Percentiles rank a stretch among this genome's conserved stretches.
These are phyloP conservation scores for Lacanobia oleracea DNA, from an alignment of 2,888 invertebrate genomes.

Conservation along the genomic window DNA sequence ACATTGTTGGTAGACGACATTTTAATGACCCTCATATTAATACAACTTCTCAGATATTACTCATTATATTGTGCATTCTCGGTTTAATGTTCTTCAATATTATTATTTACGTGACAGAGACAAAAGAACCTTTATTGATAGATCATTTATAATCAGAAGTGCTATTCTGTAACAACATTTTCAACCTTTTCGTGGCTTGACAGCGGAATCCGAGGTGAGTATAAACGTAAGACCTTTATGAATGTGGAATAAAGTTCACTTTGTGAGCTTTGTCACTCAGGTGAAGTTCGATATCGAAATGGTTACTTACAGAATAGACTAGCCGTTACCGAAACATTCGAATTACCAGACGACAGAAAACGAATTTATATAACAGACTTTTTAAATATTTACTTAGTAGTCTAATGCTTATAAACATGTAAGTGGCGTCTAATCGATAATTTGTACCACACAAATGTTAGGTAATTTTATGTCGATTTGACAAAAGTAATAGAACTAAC, in stretches of 20 bases:
- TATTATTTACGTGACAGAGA: constrained; percentile 35
- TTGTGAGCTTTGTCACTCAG: too few species aligned
- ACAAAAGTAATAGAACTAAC: background rate
- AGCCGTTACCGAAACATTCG: background rate
- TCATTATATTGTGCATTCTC: constrained; percentile 15
- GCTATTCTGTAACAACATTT: too few species aligned
- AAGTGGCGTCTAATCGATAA: background rate
- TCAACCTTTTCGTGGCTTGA: too few species aligned
- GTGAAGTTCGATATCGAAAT: too few species aligned
- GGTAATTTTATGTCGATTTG: background rate
- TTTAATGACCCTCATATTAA: constrained; percentile 53
- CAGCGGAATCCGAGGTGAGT: too few species aligned
- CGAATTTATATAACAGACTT: background rate
- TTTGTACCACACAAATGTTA: background rate
- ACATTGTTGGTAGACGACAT: constrained; percentile 57
- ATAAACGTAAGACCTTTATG: too few species aligned
- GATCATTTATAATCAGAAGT: constrained; percentile 1
- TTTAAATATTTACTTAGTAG: background rate
- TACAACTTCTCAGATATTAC: constrained; percentile 50
- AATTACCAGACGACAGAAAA: background rate
- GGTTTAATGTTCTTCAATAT: constrained; percentile 37
- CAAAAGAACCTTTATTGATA: background rate
- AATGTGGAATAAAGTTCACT: too few species aligned
- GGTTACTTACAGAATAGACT: too few species aligned
- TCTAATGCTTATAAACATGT: background rate